These are phyloP conservation scores for Pomacea canaliculata DNA, from an alignment of 2,888 invertebrate species.

Conservation along the genomic window DNA sequence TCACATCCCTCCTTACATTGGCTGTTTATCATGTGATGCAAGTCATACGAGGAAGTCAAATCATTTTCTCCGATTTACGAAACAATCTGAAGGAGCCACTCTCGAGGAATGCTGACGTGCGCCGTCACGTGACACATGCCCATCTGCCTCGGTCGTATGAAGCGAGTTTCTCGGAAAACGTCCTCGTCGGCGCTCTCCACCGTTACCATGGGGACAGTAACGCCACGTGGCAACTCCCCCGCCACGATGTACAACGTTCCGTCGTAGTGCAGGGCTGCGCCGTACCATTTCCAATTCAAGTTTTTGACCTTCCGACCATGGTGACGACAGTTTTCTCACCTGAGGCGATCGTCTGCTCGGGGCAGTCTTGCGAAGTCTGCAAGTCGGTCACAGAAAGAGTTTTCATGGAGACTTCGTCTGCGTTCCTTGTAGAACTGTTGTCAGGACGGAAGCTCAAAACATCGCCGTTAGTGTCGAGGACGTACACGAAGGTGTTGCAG, in stretches of 20 bases:
- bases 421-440: neutral
- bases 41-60: no score
- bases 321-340: neutral
- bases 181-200: neutral
- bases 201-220: neutral
- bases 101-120: slow-evolving; percentile 9
- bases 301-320: neutral
- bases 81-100: neutral
- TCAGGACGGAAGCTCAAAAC: slow-evolving; percentile 7
- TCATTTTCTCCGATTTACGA: no score
- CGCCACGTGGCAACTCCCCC: slow-evolving; percentile 1
- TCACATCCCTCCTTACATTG: no score
- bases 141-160: slow-evolving; percentile 15
- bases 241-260: slow-evolving; percentile 22
- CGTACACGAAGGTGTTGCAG: neutral
- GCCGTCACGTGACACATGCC: slow-evolving; percentile 11
- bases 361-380: neutral
- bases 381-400: neutral
- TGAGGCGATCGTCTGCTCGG: neutral
- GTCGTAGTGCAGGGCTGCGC: slow-evolving; percentile 6
- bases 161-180: neutral
- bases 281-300: slow-evolving; percentile 24
- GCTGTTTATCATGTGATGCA: no score
- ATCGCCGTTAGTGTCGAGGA: slow-evolving; percentile 15
- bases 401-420: neutral